Evolutionary conservation across 2,888 invertebrate species (phyloP), one percentile per base, ranked within the genome.

Genomic region (Sturmia bella): DNA sequence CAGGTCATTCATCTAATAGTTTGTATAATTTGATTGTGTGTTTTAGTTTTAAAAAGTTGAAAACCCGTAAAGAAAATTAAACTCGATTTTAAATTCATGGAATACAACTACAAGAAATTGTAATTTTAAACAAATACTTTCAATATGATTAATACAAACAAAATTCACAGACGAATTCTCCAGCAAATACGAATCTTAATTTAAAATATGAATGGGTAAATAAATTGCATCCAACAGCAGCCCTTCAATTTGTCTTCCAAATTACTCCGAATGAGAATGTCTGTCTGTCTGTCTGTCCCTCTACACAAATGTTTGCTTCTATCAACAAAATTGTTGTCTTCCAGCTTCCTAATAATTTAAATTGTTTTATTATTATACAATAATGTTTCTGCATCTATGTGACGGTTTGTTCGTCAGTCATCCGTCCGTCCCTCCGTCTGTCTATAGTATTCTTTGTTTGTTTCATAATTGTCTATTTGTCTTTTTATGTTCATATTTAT

Each of bases 151-250:
- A 66, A 75, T 21, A 41, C 56, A 66, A 74, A 48, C 39, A 48
- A 66, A 43, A 43, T n/a, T 32, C 32, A 37, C 32, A 6, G 17
- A 48, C 13, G 48, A 13, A 61, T 52, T 61, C 61, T 63, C 27
- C 61, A 52, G 59, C 43, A 77, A 70, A 70, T 41, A 77, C 32
- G 48, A 45, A 68, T 43, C 37, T 66, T 41, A 64, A 66, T 52
- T 32, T 7, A 7, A 32, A 32, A 27, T 27, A 27, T 4, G 27
- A 4, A 27, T 27, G 27, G 3, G 27, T 27, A 41, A 61, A 45
- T 56, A 56, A 76, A 72, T 72, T 72, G 66, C 76, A 66, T 76
- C 80, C 59, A 75, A 69, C 45, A 75, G 21, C 7, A 32, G 68
- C 37, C 43, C 37, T 63, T 69, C 54, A 69, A 69, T 76, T 76